Evolutionary conservation across 2,888 invertebrate species (phyloP).

Genomic region (Temnothorax unifasciatus): DNA sequence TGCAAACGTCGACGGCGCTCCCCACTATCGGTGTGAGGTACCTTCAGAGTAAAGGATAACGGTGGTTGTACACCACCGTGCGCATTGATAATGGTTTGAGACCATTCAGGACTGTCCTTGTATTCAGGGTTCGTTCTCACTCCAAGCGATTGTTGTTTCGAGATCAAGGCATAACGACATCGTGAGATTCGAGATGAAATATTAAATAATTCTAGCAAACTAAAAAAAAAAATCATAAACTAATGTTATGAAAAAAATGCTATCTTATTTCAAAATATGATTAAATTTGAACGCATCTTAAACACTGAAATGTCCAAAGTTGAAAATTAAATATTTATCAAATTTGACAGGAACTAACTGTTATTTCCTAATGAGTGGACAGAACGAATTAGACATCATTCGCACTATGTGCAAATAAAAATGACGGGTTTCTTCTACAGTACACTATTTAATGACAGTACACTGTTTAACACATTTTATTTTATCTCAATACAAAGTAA

Average conservation of each 20-base stretch:
- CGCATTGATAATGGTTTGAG: conserved; percentile 18
- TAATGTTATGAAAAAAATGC: neutral
- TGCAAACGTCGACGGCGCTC: conserved; percentile 25
- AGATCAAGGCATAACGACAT: neutral
- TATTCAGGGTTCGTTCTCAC: neutral
- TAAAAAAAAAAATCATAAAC: neutral
- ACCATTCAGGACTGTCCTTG: conserved; percentile 16
- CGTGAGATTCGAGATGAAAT: neutral
- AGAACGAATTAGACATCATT: neutral
- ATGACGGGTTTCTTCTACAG: neutral
- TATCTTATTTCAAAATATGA: too few species aligned
- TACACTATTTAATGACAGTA: too few species aligned
- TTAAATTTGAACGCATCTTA: neutral
- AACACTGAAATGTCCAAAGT: neutral
- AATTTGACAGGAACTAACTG: neutral
- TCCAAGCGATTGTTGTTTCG: neutral
- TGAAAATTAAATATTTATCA: neutral
- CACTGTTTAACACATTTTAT: neutral
- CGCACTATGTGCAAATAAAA: neutral
- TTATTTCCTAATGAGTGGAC: neutral
- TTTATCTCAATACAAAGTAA: neutral
- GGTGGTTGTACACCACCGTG: conserved; percentile 24
- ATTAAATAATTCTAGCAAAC: conserved; percentile 6
- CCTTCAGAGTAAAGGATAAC: conserved; percentile 33
- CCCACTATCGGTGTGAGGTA: conserved; percentile 24